A percentile compares a stretch with the other conserved stretches of the same genome.
Conservation (phyloP, 2,797 vertebrate genomes). For the Numenius phaeopus region DNA sequence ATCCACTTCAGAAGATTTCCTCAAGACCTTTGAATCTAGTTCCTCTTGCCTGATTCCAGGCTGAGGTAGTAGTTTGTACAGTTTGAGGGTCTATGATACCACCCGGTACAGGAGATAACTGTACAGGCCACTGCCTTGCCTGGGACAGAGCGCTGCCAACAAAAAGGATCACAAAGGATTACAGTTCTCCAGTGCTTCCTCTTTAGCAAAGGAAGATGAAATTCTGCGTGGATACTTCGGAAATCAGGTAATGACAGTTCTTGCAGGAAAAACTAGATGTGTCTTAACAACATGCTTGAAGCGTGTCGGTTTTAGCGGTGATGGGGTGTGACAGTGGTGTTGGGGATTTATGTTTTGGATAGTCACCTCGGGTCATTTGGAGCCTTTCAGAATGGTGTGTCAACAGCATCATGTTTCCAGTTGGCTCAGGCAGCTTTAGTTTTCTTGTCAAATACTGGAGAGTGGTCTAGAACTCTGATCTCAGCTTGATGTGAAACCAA, state of each 20-base stretch:
- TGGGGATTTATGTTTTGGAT: background rate
- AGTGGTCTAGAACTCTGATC: background rate
- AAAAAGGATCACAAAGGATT: background rate
- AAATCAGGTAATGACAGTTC: slow-evolving; percentile 70
- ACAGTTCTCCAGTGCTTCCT: background rate
- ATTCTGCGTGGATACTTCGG: slow-evolving; percentile 26
- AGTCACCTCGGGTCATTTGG: background rate
- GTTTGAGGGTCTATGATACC: slow-evolving; percentile 99
- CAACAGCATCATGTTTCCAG: background rate
- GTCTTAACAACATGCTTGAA: background rate
- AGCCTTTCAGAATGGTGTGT: background rate
- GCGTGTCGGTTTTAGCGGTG: fast-evolving
- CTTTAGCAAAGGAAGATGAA: slow-evolving; percentile 39
- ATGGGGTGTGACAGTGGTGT: background rate
- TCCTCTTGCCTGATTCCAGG: slow-evolving; percentile 87
- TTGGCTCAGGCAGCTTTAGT: background rate
- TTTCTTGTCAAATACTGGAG: background rate
- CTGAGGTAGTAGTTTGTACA: slow-evolving; percentile 99
- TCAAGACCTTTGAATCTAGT: slow-evolving; percentile 30
- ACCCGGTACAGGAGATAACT: slow-evolving; percentile 99
- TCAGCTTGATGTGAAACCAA: background rate
- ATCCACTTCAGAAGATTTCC: slow-evolving; percentile 65
- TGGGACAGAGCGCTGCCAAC: slow-evolving; percentile 85
- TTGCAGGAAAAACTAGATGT: background rate
- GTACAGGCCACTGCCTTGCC: slow-evolving; percentile 99